Base-by-base conservation (phyloP, 35 echinoderm and acorn worm species). In the Heliocidaris tuberculata region DNA sequence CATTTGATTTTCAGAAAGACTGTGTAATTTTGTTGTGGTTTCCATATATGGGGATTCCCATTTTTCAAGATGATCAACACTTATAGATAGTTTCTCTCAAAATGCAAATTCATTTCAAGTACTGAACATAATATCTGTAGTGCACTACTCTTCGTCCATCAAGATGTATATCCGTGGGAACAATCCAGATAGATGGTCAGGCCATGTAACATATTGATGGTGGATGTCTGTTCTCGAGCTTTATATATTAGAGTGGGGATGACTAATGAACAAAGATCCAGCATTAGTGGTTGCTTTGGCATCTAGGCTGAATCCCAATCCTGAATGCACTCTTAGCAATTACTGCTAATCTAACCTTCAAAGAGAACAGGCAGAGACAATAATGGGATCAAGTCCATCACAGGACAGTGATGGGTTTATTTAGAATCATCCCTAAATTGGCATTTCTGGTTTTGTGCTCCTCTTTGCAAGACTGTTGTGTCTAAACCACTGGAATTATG, bases 241-340 rank as follows among this genome's bases (percentile, higher is more conserved):
- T 7, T 27, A 19, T 78, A 7, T 78, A 78, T 78, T 24, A 78
- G 19, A 7, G 65, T 78, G 27, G 19, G 27, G 65, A 78, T 78
- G 65, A 78, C 65, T 78, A 78, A 78, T 78, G 65, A n/a, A 78
- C n/a, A 4, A 19, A n/a, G 65, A 78, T 78, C 65, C 8, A 78
- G 65, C 65, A 78, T 78, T 21, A 78, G 65, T 78, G 65, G 27
- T 19, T n/a, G 65, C 21, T 78, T 78, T n/a, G 65, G 65, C 21
- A 78, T 78, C 65, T 27, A 78, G 21, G 21, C 21, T 78, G 8
- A 24, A 4, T 5, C 27, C 21, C 17, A 78, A n/a, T 78, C 65
- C 65, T 27, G 65, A 78, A 78, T 78, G 65, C 65, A 78, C 65
- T 78, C n/a, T 78, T 78, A n/a, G 19, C 65, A 78, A 78, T 78